Evolutionary conservation across 2,888 invertebrate genomes (phyloP), one percentile per base, ranked within the genome.

Genomic region (Brenthis ino): DNA sequence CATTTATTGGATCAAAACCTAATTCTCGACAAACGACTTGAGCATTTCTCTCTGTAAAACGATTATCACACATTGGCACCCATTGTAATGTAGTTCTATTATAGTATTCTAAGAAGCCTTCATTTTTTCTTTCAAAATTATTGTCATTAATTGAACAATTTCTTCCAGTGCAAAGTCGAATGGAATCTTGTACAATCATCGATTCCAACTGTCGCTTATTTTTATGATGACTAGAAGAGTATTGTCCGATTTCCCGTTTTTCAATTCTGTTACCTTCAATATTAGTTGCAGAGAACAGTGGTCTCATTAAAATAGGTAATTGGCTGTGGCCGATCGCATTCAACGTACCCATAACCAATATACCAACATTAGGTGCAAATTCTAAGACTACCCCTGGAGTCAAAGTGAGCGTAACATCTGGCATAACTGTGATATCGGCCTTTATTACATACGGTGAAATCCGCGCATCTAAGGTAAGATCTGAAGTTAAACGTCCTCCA

Each of bases 401-500:
- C 68, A 99, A 97, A 0, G 95, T 96, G 50, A 99, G 86, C 0
- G 96, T 97, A 0, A 95, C 96, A 71, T 96, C 96, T 0, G 99
- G 99, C 99, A 99, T 99, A 0, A 99, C 95, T 0, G 99, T 99
- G 54, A 99, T 95, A 85, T 99, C 99, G 0, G 97, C 95, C 74
- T 94, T 94, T 20, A 99, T 94, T 0, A 96, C 82, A 79, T 98
- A 99, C 0, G 98, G 97, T 53, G 93, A 89, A 2, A 93, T 85
- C 64, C 96, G 94, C 24, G 94, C 89, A 69, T 94, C 94, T 48
- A 98, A 82, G 0, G 93, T 93, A 20, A 96, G 84, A 83, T 95
- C 96, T 65, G 94, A 94, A 71, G 93, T 94, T 48, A 97, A 93
- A 74, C 98, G 93, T 1, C 98, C 98, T 0, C 97, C 97, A 60